Percentiles rank a stretch among this genome's conserved stretches.
phyloP scores from a whole-genome alignment of 2,113 vertebrate genomes.

The Microcebus tavaratra region DNA sequence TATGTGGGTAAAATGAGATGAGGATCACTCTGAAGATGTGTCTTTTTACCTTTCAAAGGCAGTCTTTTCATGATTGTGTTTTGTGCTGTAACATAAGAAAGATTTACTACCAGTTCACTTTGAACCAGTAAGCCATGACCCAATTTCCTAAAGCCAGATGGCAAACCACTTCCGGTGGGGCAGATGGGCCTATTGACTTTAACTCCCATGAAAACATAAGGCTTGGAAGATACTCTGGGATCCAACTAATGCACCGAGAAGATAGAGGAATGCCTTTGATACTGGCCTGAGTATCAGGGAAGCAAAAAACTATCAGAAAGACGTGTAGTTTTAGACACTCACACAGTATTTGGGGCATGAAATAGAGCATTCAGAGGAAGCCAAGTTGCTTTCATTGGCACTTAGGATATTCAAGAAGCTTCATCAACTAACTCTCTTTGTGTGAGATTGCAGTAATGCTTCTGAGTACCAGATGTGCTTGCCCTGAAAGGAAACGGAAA shows the following conservation, averaged over 20 bases:
- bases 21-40: not conserved
- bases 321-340: constrained; percentile 55
- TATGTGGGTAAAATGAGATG: not conserved
- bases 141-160: constrained; percentile 71
- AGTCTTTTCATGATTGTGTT: constrained; percentile 57
- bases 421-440: constrained; percentile 67
- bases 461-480: constrained; percentile 71
- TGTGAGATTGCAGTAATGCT: constrained; percentile 53
- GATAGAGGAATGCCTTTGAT: constrained; percentile 67
- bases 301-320: constrained; percentile 58
- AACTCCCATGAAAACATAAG: constrained; percentile 56
- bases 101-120: constrained; percentile 65
- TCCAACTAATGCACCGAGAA: not conserved
- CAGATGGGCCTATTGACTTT: constrained; percentile 71
- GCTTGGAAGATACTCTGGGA: constrained; percentile 57
- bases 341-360: constrained; percentile 60
- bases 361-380: constrained; percentile 70
- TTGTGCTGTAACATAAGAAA: not conserved
- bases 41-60: constrained; percentile 39
- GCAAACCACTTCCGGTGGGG: constrained; percentile 62
- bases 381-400: constrained; percentile 65
- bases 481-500: constrained; percentile 64
- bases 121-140: constrained; percentile 58
- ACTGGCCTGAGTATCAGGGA: constrained; percentile 32
- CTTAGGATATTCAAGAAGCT: constrained; percentile 57